These are phyloP conservation scores for Aptenodytes forsteri DNA, from an alignment of 2,113 vertebrate species.

Conservation along the genomic window DNA sequence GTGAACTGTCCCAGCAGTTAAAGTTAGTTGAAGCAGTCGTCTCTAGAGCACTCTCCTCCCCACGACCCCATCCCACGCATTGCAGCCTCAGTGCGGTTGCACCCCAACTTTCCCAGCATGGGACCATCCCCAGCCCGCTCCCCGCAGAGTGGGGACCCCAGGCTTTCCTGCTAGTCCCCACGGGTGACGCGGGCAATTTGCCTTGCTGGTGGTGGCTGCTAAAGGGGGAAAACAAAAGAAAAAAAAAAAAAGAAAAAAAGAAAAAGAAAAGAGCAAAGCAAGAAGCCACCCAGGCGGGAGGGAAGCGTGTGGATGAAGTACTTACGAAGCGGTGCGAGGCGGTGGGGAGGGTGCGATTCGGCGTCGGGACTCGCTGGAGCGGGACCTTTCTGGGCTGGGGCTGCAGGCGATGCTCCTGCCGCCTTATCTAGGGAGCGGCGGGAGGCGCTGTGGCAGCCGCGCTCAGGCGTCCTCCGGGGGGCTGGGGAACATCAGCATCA, in stretches of 20 bases:
- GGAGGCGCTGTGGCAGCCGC: constrained; percentile 42
- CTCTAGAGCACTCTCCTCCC: not conserved
- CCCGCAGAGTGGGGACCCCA: not conserved
- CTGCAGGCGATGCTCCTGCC: not conserved
- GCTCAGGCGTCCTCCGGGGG: not conserved
- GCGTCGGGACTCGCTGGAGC: not conserved
- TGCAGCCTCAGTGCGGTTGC: fast-evolving
- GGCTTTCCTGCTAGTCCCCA: not conserved
- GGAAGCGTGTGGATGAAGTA: not conserved
- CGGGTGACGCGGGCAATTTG: fast-evolving
- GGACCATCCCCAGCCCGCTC: not conserved
- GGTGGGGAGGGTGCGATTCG: not conserved
- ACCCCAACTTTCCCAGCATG: not conserved
- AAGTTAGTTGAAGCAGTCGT: not conserved
- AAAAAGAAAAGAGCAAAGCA: not conserved
- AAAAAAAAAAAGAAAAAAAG: too few relatives aligned
- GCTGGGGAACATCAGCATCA: not conserved
- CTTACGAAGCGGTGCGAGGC: constrained; percentile 43
- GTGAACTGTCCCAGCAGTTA: not conserved
- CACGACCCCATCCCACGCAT: not conserved
- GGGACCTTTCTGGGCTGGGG: not conserved
- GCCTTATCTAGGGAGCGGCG: constrained; percentile 69
- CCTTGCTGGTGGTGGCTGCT: not conserved
- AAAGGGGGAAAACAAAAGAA: not conserved
- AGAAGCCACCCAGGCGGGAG: fast-evolving